Evolutionary conservation across 1,140 invertebrate species (phyloP).

Genomic region (Solenopsis fugax): DNA sequence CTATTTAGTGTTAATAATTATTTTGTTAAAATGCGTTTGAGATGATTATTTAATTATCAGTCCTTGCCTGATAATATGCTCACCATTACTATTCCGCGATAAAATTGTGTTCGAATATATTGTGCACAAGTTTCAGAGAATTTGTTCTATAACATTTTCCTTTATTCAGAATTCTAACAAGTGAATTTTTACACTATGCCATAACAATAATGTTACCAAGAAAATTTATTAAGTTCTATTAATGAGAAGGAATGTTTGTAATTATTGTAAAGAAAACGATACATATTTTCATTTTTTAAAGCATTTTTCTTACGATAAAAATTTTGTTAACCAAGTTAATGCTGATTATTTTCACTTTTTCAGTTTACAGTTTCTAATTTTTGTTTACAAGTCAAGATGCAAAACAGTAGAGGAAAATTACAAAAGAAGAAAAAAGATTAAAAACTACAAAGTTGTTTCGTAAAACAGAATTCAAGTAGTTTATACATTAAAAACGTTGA

Average conservation of each 20-base stretch:
- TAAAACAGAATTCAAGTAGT: neutral
- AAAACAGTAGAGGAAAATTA: neutral
- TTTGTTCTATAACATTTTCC: slow-evolving; percentile 27
- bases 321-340: slow-evolving; percentile 6
- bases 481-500: slow-evolving; percentile 24
- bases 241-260: slow-evolving; percentile 15
- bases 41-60: slow-evolving; percentile 33
- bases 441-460: neutral
- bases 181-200: neutral
- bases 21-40: neutral
- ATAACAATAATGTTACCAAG: slow-evolving; percentile 13
- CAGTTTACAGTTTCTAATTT: slow-evolving; percentile 26
- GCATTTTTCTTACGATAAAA: neutral
- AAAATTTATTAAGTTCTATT: slow-evolving; percentile 2
- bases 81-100: slow-evolving; percentile 3
- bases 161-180: slow-evolving; percentile 12
- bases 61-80: neutral
- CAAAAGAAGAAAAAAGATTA: slow-evolving; percentile 19
- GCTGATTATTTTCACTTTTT: slow-evolving; percentile 12
- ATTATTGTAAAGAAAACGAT: neutral
- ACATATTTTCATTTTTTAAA: neutral
- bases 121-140: neutral
- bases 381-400: slow-evolving; percentile 1
- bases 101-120: slow-evolving; percentile 40
- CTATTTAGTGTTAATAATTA: neutral